These are phyloP conservation scores for Tolmerus cingulatus DNA, from an alignment of 2,888 invertebrate genomes.

Conservation along the genomic window DNA sequence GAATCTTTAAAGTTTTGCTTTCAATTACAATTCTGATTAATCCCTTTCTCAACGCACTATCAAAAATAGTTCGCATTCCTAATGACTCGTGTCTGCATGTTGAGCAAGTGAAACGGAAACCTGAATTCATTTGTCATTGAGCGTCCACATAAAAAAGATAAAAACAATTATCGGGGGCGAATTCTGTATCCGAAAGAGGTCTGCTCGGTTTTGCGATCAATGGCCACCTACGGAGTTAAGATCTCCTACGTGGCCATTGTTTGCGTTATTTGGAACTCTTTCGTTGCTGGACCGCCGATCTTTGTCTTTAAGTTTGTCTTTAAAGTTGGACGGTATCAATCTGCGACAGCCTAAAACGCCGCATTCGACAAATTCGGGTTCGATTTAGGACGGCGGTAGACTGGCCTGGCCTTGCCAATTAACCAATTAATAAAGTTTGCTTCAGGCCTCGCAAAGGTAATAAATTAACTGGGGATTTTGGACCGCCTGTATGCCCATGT, in stretches of 20 bases:
- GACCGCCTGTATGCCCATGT: background rate
- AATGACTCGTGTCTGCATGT: background rate
- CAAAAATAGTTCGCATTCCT: background rate
- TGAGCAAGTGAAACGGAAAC: background rate
- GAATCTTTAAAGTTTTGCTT: background rate
- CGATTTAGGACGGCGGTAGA: background rate
- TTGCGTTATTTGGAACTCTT: background rate
- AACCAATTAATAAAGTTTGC: background rate
- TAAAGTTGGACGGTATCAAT: background rate
- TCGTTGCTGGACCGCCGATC: background rate
- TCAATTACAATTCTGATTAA: background rate
- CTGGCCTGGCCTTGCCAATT: background rate
- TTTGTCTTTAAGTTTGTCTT: background rate
- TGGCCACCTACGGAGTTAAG: background rate
- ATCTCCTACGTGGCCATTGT: constrained; percentile 4
- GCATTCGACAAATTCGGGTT: background rate
- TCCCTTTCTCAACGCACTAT: background rate
- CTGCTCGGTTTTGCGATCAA: background rate
- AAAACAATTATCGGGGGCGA: background rate
- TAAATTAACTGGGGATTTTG: background rate
- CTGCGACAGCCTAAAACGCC: background rate
- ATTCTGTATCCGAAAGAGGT: background rate
- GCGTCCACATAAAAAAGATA: background rate
- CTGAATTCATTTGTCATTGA: background rate
- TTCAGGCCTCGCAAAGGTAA: background rate